These are phyloP conservation scores for Aphelocoma californica DNA, from an alignment of 2,797 vertebrate species.

Conservation along the genomic window DNA sequence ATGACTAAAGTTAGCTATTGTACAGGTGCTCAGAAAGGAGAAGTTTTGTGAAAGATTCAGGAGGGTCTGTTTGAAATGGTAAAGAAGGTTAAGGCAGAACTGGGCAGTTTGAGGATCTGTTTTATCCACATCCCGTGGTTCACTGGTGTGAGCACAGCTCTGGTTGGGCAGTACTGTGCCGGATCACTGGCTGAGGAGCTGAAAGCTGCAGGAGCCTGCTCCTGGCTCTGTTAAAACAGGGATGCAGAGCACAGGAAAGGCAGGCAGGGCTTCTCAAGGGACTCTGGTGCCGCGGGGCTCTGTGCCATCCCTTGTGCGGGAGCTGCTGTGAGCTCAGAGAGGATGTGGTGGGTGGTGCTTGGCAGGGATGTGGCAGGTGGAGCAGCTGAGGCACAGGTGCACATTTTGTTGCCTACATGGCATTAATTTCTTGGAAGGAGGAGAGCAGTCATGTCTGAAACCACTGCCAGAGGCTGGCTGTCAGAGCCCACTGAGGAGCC, in stretches of 20 bases:
- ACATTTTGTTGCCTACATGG: background rate
- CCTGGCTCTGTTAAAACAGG: background rate
- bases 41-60: background rate
- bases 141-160: background rate
- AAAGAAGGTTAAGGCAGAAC: background rate
- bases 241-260: background rate
- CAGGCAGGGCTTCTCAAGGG: background rate
- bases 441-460: background rate
- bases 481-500: background rate
- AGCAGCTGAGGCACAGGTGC: background rate
- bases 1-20: background rate
- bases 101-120: background rate
- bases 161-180: background rate
- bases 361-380: background rate
- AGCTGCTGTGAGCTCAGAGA: background rate
- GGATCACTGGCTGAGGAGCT: background rate
- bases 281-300: background rate
- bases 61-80: background rate
- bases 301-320: background rate
- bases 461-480: background rate
- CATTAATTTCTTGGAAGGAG: background rate
- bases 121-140: background rate
- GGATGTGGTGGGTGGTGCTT: background rate
- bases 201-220: background rate
- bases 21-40: background rate